These are phyloP conservation scores for Trichomycterus rosablanca DNA, from an alignment of 2,113 vertebrate genomes.

Conservation along the genomic window DNA sequence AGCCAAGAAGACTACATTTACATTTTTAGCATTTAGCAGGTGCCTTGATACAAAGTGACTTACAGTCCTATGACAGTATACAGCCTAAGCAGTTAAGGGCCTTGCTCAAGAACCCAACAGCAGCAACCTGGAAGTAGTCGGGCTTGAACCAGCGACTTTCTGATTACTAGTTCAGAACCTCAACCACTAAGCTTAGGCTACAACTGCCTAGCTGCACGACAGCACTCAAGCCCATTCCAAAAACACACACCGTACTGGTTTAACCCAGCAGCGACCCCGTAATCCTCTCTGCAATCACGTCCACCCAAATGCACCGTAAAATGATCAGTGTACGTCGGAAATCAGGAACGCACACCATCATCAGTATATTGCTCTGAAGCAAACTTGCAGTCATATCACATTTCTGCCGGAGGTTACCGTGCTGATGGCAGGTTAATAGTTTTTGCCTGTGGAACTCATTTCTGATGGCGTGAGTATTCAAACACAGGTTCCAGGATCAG, in stretches of 20 bases:
- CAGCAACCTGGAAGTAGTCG: too few relatives aligned
- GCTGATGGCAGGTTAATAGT: constrained; percentile 38
- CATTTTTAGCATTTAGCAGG: too few relatives aligned
- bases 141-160: too few relatives aligned
- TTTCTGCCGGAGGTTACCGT: constrained; percentile 6
- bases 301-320: constrained; percentile 12
- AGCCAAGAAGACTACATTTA: too few relatives aligned
- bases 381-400: background rate
- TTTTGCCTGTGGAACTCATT: constrained; percentile 14
- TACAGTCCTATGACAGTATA: too few relatives aligned
- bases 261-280: background rate
- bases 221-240: too few relatives aligned
- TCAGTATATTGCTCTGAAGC: background rate
- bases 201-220: constrained; percentile 3
- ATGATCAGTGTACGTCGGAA: background rate
- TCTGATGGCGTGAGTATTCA: constrained; percentile 14
- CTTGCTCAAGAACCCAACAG: too few relatives aligned
- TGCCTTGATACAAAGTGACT: too few relatives aligned
- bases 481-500: background rate
- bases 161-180: too few relatives aligned
- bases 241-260: background rate
- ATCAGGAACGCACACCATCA: constrained; percentile 9
- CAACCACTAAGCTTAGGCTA: too few relatives aligned
- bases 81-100: too few relatives aligned
- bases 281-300: constrained; percentile 11